Evolutionary conservation across 2,888 invertebrate genomes (phyloP).

Genomic region (Hecatera dysodea): DNA sequence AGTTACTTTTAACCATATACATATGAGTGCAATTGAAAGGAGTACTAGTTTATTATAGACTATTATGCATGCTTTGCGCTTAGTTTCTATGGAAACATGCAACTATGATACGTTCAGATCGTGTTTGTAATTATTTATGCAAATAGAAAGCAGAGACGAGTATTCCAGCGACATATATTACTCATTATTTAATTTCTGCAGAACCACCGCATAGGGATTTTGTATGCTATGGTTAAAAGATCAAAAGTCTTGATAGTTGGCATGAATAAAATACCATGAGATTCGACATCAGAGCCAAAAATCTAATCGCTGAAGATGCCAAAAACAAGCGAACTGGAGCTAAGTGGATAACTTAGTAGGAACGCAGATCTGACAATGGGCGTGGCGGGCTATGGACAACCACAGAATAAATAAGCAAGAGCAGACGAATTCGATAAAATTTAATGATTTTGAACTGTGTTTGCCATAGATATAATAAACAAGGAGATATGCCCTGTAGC

Average conservation of each 20-base stretch:
- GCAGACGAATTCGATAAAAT: not conserved
- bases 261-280: slow-evolving; percentile 25
- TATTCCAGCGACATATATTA: not conserved
- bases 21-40: slow-evolving; percentile 23
- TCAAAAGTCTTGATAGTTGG: slow-evolving; percentile 16
- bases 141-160: slow-evolving; percentile 13
- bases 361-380: slow-evolving; percentile 10
- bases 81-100: slow-evolving; percentile 24
- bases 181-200: slow-evolving; percentile 10
- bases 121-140: slow-evolving; percentile 37
- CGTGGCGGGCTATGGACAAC: not conserved
- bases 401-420: not conserved
- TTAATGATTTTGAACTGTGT: too few species aligned
- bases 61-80: slow-evolving; percentile 19
- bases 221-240: not conserved
- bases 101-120: slow-evolving; percentile 16
- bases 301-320: slow-evolving; percentile 38
- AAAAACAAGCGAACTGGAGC: slow-evolving; percentile 34
- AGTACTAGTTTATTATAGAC: slow-evolving; percentile 26
- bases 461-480: too few species aligned
- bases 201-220: not conserved
- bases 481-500: too few species aligned
- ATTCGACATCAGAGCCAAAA: slow-evolving; percentile 29
- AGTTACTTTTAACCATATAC: slow-evolving; percentile 8
- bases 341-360: slow-evolving; percentile 40